phyloP scores from a whole-genome alignment of 2,113 vertebrate genomes.

The Trematocara stigmaticum region DNA sequence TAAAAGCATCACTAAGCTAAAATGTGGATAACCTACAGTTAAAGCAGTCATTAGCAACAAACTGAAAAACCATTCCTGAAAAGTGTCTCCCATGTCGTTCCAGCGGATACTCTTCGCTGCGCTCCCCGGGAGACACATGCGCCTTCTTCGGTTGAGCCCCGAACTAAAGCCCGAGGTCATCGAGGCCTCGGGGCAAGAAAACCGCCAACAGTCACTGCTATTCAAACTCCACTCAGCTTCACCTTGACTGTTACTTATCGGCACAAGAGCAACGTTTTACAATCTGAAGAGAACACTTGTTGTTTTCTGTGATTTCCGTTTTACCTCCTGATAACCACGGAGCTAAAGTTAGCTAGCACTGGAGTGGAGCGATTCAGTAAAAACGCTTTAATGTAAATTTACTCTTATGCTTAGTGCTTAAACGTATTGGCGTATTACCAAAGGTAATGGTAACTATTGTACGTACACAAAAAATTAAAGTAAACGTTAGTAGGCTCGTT shows the following conservation, averaged over 20 bases:
- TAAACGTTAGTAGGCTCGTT: not conserved
- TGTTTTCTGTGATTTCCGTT: not conserved
- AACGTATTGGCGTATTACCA: not conserved
- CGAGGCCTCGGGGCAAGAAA: not conserved
- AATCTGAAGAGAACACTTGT: not conserved
- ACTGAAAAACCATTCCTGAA: not conserved
- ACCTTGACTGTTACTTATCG: not conserved
- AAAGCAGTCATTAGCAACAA: not conserved
- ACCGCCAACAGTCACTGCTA: not conserved
- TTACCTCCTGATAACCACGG: not conserved
- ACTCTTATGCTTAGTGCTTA: not conserved
- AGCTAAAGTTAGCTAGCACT: not conserved
- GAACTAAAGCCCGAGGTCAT: conserved; percentile 2
- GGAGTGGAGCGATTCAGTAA: not conserved
- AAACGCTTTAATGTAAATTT: not conserved
- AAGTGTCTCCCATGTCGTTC: not conserved
- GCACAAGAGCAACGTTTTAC: accelerated
- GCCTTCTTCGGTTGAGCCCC: not conserved
- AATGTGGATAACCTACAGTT: not conserved
- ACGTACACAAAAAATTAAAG: not conserved
- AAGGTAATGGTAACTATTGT: accelerated
- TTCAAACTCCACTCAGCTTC: accelerated
- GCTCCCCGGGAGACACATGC: no score
- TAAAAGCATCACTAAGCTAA: not conserved
- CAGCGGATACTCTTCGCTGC: not conserved